These are phyloP conservation scores for Coptotermes formosanus DNA, from an alignment of 1,140 invertebrate species.

Conservation along the genomic window DNA sequence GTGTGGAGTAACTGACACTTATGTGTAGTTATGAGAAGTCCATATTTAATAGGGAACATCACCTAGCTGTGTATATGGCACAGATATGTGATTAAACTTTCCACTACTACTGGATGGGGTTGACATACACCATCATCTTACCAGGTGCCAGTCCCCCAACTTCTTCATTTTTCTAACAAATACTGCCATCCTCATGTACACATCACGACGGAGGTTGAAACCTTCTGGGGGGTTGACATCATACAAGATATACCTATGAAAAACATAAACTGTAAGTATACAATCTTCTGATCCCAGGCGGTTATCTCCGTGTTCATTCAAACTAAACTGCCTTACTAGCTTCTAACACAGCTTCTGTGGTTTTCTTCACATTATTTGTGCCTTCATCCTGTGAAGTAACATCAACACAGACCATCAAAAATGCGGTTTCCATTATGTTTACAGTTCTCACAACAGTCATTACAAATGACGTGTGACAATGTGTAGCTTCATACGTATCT, in stretches of 20 bases:
- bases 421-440: neutral
- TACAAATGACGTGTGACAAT: no score
- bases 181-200: slow-evolving; percentile 88
- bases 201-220: slow-evolving; percentile 94
- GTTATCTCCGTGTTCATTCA: neutral
- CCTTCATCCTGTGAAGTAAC: neutral
- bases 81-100: no score
- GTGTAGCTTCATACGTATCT: no score
- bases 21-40: no score
- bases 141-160: slow-evolving; percentile 53
- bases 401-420: neutral
- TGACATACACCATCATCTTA: slow-evolving; percentile 38
- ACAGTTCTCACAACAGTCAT: no score
- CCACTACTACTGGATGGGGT: no score
- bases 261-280: neutral
- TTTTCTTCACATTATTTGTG: neutral
- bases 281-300: neutral
- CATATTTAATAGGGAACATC: no score
- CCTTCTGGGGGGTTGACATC: slow-evolving; percentile 94
- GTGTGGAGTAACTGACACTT: no score
- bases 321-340: neutral
- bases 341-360: neutral
- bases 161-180: slow-evolving; percentile 66
- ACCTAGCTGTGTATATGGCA: no score
- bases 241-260: slow-evolving; percentile 75